These are phyloP conservation scores for Choloepus hoffmanni DNA, from an alignment of 2,113 vertebrate species.

Conservation along the genomic window DNA sequence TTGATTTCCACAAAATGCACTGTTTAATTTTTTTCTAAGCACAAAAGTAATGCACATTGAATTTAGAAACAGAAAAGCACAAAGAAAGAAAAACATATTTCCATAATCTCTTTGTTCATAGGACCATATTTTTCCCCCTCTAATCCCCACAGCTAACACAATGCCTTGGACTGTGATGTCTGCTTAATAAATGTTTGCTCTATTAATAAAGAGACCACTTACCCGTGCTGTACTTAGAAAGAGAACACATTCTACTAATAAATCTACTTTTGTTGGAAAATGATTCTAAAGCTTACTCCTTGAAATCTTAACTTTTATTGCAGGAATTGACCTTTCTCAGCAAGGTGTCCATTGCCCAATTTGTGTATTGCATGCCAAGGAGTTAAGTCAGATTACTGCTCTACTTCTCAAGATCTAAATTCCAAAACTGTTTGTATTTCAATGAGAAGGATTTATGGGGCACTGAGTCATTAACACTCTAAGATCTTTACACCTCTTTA, in stretches of 20 bases:
- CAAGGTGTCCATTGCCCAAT: conserved; percentile 62
- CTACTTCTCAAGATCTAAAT: conserved; percentile 18
- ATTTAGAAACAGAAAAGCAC: conserved; percentile 24
- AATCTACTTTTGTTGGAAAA: conserved; percentile 58
- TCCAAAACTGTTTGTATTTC: conserved; percentile 70
- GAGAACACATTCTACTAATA: conserved; percentile 29
- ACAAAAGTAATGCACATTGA: conserved; percentile 7
- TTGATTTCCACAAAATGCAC: not conserved
- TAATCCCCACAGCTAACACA: not conserved
- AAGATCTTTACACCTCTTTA: conserved; percentile 70
- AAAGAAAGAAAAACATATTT: conserved; percentile 14
- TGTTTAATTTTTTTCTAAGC: not conserved
- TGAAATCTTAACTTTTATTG: conserved; percentile 52
- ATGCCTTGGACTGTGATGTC: not conserved
- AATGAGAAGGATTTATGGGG: conserved; percentile 53
- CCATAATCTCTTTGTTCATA: not conserved
- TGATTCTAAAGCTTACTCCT: conserved; percentile 50
- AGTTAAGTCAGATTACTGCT: conserved; percentile 68
- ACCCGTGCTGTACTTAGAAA: not conserved
- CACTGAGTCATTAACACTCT: conserved; percentile 58
- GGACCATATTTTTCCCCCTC: not conserved
- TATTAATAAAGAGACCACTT: conserved; percentile 43
- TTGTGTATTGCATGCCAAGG: conserved; percentile 35
- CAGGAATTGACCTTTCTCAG: conserved; percentile 71
- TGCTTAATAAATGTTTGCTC: not conserved